A percentile compares a stretch with the other conserved stretches of the same genome.
These are phyloP conservation scores for Momotus momota DNA, from an alignment of 2,797 vertebrate species.

Conservation along the genomic window DNA sequence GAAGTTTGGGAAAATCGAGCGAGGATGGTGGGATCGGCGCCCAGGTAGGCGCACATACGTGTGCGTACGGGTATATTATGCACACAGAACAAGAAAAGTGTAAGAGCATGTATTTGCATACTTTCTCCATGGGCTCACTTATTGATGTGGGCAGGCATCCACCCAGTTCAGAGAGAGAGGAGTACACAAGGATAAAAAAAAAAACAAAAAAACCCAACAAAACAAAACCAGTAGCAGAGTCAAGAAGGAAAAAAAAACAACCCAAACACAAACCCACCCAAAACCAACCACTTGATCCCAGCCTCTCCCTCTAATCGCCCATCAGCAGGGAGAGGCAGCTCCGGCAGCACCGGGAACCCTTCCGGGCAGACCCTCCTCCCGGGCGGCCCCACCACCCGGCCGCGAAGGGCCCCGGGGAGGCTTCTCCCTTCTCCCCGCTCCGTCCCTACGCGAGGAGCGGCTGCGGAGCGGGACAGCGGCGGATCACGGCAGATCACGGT, in stretches of 20 bases:
- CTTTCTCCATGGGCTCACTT: neutral
- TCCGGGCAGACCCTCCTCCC: neutral
- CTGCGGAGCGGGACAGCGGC: neutral
- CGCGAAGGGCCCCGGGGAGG: too few species aligned
- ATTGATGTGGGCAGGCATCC: neutral
- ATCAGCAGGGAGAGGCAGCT: neutral
- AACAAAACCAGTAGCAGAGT: neutral
- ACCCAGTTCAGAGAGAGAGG: neutral
- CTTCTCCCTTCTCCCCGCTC: neutral
- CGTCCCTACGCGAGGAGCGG: neutral
- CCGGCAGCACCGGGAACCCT: too few species aligned
- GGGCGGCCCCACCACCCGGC: neutral
- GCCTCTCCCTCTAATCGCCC: neutral
- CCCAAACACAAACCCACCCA: too few species aligned
- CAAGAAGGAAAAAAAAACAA: neutral
- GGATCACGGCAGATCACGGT: neutral
- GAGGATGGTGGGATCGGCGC: rapidly evolving
- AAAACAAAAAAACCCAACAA: neutral
- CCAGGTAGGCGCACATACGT: rapidly evolving
- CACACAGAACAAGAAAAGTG: too few species aligned
- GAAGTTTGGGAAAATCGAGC: neutral
- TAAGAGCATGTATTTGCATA: neutral
- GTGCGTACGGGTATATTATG: too few species aligned
- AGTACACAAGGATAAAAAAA: neutral
- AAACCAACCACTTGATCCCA: neutral